Percentiles rank a stretch among this genome's conserved stretches.
Evolutionary conservation across 2,888 invertebrate species (phyloP).

Genomic region (Dryocosmus kuriphilus): DNA sequence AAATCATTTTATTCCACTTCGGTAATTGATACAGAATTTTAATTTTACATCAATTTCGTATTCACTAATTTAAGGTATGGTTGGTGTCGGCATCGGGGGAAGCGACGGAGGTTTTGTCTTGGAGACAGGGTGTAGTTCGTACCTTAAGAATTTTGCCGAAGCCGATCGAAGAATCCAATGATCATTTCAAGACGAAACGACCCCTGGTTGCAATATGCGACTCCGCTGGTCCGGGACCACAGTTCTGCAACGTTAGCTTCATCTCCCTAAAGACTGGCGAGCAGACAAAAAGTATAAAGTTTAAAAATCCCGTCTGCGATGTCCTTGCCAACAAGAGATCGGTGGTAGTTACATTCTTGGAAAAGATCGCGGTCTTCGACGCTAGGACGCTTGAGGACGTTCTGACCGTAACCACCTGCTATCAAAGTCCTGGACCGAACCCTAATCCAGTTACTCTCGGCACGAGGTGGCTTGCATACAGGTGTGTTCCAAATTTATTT

Average conservation of each 20-base stretch:
- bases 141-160: slow-evolving; percentile 91
- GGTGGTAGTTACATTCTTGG: slow-evolving; percentile 92
- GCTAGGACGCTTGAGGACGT: slow-evolving; percentile 92
- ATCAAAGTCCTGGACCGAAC: slow-evolving; percentile 89
- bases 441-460: slow-evolving; percentile 93
- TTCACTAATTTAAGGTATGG: slow-evolving; percentile 85
- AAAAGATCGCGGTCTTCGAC: slow-evolving; percentile 94
- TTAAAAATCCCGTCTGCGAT: slow-evolving; percentile 93
- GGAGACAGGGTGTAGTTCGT: slow-evolving; percentile 93
- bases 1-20: neutral
- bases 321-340: slow-evolving; percentile 93
- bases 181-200: slow-evolving; percentile 88
- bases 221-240: slow-evolving; percentile 87
- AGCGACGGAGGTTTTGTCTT: slow-evolving; percentile 95
- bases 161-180: slow-evolving; percentile 82
- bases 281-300: slow-evolving; percentile 93
- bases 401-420: slow-evolving; percentile 93
- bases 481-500: slow-evolving; percentile 56
- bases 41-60: neutral
- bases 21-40: slow-evolving; percentile 1
- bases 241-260: slow-evolving; percentile 90
- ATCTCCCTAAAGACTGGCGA: slow-evolving; percentile 91
- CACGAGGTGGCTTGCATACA: slow-evolving; percentile 88
- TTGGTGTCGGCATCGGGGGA: slow-evolving; percentile 92
- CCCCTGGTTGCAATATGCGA: slow-evolving; percentile 95